Evolutionary conservation across 2,113 vertebrate genomes (phyloP), one percentile per base, ranked within the genome.

Genomic region (Marmota flaviventris): DNA sequence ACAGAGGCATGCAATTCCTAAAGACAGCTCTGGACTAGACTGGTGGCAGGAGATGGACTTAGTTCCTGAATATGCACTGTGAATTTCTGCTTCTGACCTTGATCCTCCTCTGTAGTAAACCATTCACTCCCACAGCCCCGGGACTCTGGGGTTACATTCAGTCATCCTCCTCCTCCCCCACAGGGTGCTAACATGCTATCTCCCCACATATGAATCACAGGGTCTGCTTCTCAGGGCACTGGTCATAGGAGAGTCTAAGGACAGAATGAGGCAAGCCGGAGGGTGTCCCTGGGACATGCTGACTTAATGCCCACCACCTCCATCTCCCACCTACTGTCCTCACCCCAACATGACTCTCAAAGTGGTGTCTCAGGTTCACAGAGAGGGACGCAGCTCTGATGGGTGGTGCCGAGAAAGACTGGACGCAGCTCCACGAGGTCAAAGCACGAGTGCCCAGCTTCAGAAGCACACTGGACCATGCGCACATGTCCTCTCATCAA

Each of bases 311-410:
- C 37, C 5, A 3, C 48, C 10, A 13, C 2, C 20, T 48, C 17
- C 3, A 1, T 56, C 88, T 89, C 53, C 56, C 9, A 2, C 27
- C 29, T 42, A 39, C 2, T 3, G 65, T 20, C 20, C 8, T 1
- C 5, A 0, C 29, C 65, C 32, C 5, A n/a, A 8, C 0, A 22
- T 45, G 53, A 20, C 51, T 84, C 56, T 88, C 90, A 27, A 27
- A 87, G 37, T 1, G 0, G 8, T 48, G 17, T 12, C 17, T 76
- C 34, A 70, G 39, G 39, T 34, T 32, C 9, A 2, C 0, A 8
- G 29, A 65, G 39, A 63, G 39, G 63, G n/a, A 13, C 0, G 1
- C 2, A 2, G 37, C 13, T 72, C 45, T 11, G 13, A 18, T 17
- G 7, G 37, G 9, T 27, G 18, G 39, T 11, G 9, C 45, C 4